These are phyloP conservation scores for Pogonomyrmex barbatus DNA, from an alignment of 1,140 invertebrate genomes.

Conservation along the genomic window DNA sequence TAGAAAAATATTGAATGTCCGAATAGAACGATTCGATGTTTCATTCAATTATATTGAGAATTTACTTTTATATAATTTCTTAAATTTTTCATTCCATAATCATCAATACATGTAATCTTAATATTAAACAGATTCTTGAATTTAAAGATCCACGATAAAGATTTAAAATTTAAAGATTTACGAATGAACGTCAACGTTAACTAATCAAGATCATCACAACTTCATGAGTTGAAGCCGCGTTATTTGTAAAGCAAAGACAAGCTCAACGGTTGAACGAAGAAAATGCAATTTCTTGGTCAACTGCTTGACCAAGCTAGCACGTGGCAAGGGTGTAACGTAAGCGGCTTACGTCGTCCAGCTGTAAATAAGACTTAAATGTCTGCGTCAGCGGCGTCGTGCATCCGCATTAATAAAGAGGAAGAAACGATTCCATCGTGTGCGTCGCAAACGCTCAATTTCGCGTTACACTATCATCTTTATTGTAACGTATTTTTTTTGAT, in stretches of 20 bases:
- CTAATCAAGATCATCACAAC: slow-evolving; percentile 22
- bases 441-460: background rate
- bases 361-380: slow-evolving; percentile 54
- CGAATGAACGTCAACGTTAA: background rate
- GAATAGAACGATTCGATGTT: background rate
- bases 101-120: background rate
- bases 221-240: background rate
- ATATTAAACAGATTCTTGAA: background rate
- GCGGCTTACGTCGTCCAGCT: slow-evolving; percentile 42
- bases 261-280: slow-evolving; percentile 9
- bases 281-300: slow-evolving; percentile 45
- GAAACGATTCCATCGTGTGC: background rate
- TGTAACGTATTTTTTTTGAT: background rate
- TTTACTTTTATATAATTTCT: background rate
- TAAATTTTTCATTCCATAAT: background rate
- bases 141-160: background rate
- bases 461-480: slow-evolving; percentile 4
- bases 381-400: slow-evolving; percentile 28
- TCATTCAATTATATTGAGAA: background rate
- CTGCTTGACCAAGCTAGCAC: slow-evolving; percentile 9
- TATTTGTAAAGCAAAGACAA: slow-evolving; percentile 6
- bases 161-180: background rate
- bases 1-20: background rate
- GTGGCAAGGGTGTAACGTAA: slow-evolving; percentile 36
- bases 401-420: slow-evolving; percentile 50